These are phyloP conservation scores for Betta splendens DNA, from an alignment of 2,797 vertebrate genomes.

Conservation along the genomic window DNA sequence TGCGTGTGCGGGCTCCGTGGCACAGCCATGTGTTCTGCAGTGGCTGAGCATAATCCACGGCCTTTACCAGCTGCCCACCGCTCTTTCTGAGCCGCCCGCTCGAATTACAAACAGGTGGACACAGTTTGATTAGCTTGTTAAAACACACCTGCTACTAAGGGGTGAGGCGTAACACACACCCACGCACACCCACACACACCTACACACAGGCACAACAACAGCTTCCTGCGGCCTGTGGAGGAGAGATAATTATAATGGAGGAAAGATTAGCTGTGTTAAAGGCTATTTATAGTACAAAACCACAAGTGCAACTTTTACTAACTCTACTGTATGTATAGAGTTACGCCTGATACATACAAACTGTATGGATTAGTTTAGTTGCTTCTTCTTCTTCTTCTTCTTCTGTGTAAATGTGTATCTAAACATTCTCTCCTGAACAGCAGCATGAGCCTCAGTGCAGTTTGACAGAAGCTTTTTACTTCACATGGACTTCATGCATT, in stretches of 20 bases:
- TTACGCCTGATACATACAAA: no score
- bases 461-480: no score
- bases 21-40: slow-evolving; percentile 63
- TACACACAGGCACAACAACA: slow-evolving; percentile 13
- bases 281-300: no score
- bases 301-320: no score
- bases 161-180: slow-evolving; percentile 13
- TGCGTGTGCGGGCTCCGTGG: slow-evolving; percentile 28
- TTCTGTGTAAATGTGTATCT: no score
- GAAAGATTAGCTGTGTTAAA: slow-evolving; percentile 27
- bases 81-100: slow-evolving; percentile 62
- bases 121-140: slow-evolving; percentile 76
- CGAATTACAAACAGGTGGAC: slow-evolving; percentile 76
- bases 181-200: slow-evolving; percentile 5
- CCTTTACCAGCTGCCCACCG: slow-evolving; percentile 68
- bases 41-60: slow-evolving; percentile 60
- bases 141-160: slow-evolving; percentile 71
- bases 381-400: no score
- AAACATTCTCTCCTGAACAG: no score
- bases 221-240: slow-evolving; percentile 27
- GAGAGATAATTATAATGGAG: slow-evolving; percentile 46
- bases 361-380: no score
- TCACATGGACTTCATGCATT: no score
- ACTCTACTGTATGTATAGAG: no score
- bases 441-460: no score